Base-by-base conservation (phyloP, 2,113 vertebrate genomes). In the Pseudorectes ferrugineus region DNA sequence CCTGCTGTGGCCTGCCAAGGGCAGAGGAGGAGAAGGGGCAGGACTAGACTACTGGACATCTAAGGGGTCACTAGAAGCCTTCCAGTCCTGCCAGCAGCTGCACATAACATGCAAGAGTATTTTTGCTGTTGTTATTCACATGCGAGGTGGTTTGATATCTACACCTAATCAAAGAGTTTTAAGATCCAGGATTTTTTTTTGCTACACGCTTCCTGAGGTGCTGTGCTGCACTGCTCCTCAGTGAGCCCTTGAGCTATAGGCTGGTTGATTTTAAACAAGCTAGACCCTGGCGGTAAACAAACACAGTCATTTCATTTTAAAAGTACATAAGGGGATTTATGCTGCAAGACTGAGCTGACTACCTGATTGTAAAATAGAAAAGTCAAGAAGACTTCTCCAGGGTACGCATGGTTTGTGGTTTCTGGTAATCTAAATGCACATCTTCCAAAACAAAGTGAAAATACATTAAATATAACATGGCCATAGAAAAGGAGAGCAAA, bases 401-500 rank as follows among this genome's bases (percentile, higher is more conserved):
- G 12, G 28, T 73, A 63, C 17, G 38, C 6, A 20, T 80, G 6
- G 21, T 79, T 70, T 89, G 21, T 79, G 49, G 24, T 65, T 96
- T 78, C 54, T 82, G 23, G 15, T 89, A 15, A 73, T 76, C 11
- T 43, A 65, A 89, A 88, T 54, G 15, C 38, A 70, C 6, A 42
- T 66, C 58, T 89, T 91, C 49, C 36, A 54, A 73, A 85, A 85
- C 3, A 45, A 91, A 68, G 23, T 58, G 62, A 54, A 91, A 91
- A 29, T 58, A n/a, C 40, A 73, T 42, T 73, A 82, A 72, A 68
- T 29, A 61, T 14, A 66, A 4, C 21, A 40, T 2, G 6, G 6
- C 28, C 45, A 52, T 19, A 73, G 85, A 79, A 91, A 88, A 92
- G 35, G 21, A 95, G 21, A 85, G 72, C 40, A 94, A 65, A 88